These are phyloP conservation scores for Crotalus horridus DNA, from an alignment of 2,113 vertebrate species.

Conservation along the genomic window DNA sequence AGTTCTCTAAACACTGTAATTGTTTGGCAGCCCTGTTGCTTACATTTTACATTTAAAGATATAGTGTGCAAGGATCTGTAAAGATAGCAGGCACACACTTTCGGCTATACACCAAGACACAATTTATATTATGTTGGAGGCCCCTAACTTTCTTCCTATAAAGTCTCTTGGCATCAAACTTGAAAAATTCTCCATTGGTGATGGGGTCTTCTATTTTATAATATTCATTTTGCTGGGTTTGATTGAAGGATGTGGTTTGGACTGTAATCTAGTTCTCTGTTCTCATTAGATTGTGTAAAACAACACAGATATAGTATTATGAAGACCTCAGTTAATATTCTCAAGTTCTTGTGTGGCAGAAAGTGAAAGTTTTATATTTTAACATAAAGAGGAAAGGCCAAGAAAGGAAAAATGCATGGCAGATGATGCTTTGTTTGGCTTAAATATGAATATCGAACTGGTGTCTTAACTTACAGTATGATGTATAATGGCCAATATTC, in stretches of 20 bases:
- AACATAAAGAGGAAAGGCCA: background rate
- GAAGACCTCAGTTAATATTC: background rate
- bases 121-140: conserved; percentile 30
- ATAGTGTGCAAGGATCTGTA: conserved; percentile 56
- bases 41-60: conserved; percentile 62
- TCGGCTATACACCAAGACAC: conserved; percentile 18
- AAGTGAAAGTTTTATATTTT: background rate
- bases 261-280: conserved; percentile 23
- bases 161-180: conserved; percentile 34
- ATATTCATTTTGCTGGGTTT: background rate
- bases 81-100: conserved; percentile 46
- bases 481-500: conserved; percentile 15
- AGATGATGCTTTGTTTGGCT: rapidly evolving
- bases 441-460: rapidly evolving
- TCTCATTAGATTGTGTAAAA: conserved; percentile 16
- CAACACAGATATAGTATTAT: background rate
- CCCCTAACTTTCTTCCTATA: conserved; percentile 35
- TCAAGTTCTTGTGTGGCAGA: rapidly evolving
- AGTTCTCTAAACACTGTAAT: conserved; percentile 72
- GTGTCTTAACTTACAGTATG: background rate
- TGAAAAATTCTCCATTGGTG: background rate
- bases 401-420: background rate
- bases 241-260: conserved; percentile 42
- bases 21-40: conserved; percentile 70
- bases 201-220: background rate